Conservation (phyloP, 2,797 vertebrate species). For the Mionectes olivaceus region DNA sequence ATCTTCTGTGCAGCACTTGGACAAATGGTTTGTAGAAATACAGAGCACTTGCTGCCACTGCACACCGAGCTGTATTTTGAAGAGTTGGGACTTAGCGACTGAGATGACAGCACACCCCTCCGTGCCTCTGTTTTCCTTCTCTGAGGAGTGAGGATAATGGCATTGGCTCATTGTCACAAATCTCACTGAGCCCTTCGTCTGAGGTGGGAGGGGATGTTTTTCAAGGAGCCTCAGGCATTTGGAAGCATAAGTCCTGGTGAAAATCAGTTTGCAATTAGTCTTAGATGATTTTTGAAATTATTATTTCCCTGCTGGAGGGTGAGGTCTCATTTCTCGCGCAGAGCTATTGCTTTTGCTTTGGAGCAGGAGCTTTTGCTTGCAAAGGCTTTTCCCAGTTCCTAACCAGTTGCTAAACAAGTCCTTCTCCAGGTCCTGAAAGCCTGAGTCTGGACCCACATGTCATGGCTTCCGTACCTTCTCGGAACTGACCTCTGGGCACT, state of each 20-base stretch:
- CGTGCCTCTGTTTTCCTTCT: neutral
- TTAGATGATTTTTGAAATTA: conserved; percentile 2
- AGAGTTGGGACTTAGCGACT: neutral
- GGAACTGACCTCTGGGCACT: neutral
- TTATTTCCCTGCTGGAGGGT: neutral
- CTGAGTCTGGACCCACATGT: neutral
- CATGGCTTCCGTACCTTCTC: neutral
- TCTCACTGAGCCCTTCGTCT: accelerated
- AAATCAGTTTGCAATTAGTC: conserved; percentile 36
- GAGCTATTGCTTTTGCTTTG: neutral
- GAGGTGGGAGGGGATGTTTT: neutral
- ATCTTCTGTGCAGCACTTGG: accelerated
- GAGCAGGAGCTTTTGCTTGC: neutral
- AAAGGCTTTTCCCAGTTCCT: neutral
- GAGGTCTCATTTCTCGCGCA: neutral
- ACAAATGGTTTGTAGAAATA: neutral
- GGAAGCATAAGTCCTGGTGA: neutral
- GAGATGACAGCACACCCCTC: neutral
- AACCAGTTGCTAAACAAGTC: neutral
- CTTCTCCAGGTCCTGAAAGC: neutral
- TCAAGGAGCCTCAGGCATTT: neutral
- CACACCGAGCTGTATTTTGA: neutral
- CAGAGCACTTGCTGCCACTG: neutral
- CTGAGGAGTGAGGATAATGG: neutral
- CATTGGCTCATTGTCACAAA: neutral